Conservation (phyloP, 2,113 vertebrate species). For the Riparia riparia region DNA sequence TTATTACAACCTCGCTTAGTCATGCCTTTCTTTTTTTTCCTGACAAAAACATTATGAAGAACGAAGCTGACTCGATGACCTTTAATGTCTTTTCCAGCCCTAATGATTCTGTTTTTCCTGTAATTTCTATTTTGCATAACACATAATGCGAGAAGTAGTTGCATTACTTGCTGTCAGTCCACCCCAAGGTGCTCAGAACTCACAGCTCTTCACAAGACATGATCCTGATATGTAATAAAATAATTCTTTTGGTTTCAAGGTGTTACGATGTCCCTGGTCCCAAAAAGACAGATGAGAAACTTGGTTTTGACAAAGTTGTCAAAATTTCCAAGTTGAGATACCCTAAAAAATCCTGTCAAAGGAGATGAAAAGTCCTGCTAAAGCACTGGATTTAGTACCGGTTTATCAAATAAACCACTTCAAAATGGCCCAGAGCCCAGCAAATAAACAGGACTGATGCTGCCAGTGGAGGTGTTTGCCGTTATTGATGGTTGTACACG, state of each 20-base stretch:
- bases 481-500: neutral
- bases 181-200: neutral
- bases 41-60: neutral
- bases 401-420: neutral
- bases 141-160: neutral
- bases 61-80: fast-evolving
- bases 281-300: neutral
- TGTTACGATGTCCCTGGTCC: neutral
- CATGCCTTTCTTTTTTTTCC: neutral
- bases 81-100: neutral
- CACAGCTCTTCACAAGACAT: fast-evolving
- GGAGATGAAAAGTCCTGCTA: neutral
- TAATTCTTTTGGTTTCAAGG: neutral
- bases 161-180: neutral
- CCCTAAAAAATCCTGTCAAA: neutral
- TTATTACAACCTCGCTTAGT: neutral
- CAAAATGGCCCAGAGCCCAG: neutral
- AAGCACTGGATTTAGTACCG: neutral
- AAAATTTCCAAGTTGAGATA: neutral
- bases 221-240: neutral
- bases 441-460: neutral
- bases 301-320: neutral
- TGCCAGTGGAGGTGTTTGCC: neutral
- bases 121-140: neutral
- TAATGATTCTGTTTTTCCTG: neutral